phyloP scores from a whole-genome alignment of 2,797 vertebrate genomes.

The Melanogrammus aeglefinus region DNA sequence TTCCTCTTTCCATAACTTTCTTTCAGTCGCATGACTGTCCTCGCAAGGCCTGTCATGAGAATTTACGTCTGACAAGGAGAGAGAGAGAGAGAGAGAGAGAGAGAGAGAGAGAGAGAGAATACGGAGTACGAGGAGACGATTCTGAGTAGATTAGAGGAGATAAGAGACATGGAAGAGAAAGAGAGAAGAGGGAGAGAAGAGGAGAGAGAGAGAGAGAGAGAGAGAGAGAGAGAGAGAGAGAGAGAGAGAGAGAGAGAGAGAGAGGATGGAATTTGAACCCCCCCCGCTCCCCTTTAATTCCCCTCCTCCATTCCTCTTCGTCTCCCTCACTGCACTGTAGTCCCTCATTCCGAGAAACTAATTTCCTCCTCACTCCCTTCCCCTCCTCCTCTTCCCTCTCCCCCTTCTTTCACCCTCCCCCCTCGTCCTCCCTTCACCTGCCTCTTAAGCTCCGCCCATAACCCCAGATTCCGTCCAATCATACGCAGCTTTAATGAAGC shows the following conservation, averaged over 20 bases:
- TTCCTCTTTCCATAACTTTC: not conserved
- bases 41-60: conserved; percentile 22
- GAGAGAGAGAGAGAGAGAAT: not conserved
- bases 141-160: too few species aligned
- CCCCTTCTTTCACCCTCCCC: not conserved
- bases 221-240: not conserved
- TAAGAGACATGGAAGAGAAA: not conserved
- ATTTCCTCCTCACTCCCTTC: not conserved
- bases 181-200: not conserved
- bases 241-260: not conserved
- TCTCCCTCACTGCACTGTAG: not conserved
- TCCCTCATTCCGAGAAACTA: not conserved
- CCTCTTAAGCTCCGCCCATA: not conserved
- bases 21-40: not conserved
- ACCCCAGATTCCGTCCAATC: not conserved
- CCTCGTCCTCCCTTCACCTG: not conserved
- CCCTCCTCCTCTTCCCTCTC: not conserved
- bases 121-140: too few species aligned
- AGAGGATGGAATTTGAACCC: not conserved
- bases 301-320: not conserved
- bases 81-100: not conserved
- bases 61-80: conserved; percentile 19
- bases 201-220: not conserved
- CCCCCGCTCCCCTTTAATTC: not conserved
- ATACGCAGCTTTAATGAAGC: not conserved